Evolutionary conservation across 2,797 vertebrate genomes (phyloP), one percentile per base, ranked within the genome.

Genomic region (Mus minutoides): DNA sequence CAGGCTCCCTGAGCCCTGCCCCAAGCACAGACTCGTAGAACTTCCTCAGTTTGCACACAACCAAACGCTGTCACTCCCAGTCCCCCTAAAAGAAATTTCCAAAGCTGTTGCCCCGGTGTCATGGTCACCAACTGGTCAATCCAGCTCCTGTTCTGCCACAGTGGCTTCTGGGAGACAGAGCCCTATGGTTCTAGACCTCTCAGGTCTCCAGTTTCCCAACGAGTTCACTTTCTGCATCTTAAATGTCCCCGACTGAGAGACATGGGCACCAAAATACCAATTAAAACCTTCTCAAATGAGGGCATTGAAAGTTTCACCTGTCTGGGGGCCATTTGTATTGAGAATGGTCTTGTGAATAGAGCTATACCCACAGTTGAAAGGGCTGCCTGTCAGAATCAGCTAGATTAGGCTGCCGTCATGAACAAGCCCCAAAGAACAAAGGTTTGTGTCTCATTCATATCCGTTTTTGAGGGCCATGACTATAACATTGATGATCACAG

Each of bases 31-130:
- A 87, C 69, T 34, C 13, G 34, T 62, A 94, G 62, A 94, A 76
- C 46, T 6, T 67, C 87, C 54, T 71, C 31, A 34, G 29, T 31
- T 49, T 13, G 34, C 69, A 22, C 17, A 37, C 16, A 26, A 77
- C 78, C 8, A 34, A 58, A 34, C 94, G 87, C 46, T 37, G 40
- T 83, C 76, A 77, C 29, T 89, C 75, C 31, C 64, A 88, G 62
- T 43, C 60, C n/a, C 17, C 17, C 37, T 94, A 87, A 86, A 93
- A 90, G 52, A 69, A 40, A 69, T 76, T 93, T 96, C 54, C 92
- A 87, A 87, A 97, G 88, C 73, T 62, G 67, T 64, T 93, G 54
- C 37, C 52, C 16, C 19, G 46, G 46, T 24, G 62, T 78, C 88
- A 67, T 6, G 56, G 64, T 49, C 69, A 73, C 79, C 83, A 90